Evolutionary conservation across 1,140 invertebrate species (phyloP).

Genomic region (Brachionus sp.): DNA sequence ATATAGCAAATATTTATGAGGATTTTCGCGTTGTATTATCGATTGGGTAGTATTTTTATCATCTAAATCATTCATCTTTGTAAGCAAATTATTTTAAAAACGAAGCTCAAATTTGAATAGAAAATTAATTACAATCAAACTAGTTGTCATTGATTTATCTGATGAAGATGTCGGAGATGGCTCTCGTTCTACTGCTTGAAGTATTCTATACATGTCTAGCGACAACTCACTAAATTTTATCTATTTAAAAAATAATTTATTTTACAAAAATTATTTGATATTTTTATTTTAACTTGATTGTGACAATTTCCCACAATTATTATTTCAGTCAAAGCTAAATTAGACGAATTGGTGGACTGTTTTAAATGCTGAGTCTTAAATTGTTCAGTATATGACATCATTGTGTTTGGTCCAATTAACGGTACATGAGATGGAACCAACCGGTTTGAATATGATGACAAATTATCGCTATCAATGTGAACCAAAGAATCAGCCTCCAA

Average conservation of each 20-base stretch:
- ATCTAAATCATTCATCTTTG: neutral
- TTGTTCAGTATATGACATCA: neutral
- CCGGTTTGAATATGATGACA: constrained; percentile 75
- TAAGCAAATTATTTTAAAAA: neutral
- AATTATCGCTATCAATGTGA: constrained; percentile 77
- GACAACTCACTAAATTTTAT: constrained; percentile 96
- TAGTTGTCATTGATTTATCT: constrained; percentile 13
- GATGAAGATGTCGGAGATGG: constrained; percentile 71
- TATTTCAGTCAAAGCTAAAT: constrained; percentile 74
- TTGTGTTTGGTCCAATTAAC: constrained; percentile 5
- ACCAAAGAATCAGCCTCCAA: constrained; percentile 65
- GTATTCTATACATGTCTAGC: constrained; percentile 95
- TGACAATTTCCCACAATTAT: constrained; percentile 86
- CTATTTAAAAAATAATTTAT: constrained; percentile 52
- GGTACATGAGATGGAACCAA: constrained; percentile 21
- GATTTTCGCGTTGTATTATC: constrained; percentile 73
- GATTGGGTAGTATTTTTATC: constrained; percentile 9
- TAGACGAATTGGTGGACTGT: neutral
- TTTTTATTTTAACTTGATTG: constrained; percentile 67
- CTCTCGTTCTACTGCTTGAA: constrained; percentile 87
- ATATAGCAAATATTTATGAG: constrained; percentile 92
- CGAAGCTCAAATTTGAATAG: neutral
- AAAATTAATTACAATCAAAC: neutral
- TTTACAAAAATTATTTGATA: neutral
- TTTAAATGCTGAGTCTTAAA: neutral